A percentile compares a stretch with the other conserved stretches of the same genome.
phyloP scores from a whole-genome alignment of 2,797 vertebrate genomes.

The Sebastes goodei region DNA sequence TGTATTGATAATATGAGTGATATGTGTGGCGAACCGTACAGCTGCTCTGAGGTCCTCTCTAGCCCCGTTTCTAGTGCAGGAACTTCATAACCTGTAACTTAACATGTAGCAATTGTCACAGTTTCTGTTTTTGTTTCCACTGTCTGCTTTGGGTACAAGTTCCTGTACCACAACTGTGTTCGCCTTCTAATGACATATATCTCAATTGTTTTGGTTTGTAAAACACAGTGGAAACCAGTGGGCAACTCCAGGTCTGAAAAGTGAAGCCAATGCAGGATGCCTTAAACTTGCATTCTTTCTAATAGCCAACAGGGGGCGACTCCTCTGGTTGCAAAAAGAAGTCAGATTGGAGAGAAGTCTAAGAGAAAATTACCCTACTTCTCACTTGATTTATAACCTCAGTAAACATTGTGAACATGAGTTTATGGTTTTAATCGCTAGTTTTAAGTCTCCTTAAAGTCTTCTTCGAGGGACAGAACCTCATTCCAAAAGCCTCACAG shows the following conservation, averaged over 20 bases:
- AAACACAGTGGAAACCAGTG: not conserved
- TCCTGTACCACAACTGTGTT: not conserved
- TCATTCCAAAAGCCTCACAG: not conserved
- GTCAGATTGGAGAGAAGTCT: too few species aligned
- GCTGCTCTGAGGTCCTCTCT: not conserved
- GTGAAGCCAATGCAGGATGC: too few species aligned
- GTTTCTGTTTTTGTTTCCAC: not conserved
- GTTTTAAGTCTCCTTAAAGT: too few species aligned
- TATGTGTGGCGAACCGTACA: not conserved
- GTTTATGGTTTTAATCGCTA: too few species aligned
- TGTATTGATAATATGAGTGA: conserved; percentile 1
- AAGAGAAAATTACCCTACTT: rapidly evolving
- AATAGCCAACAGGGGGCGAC: too few species aligned
- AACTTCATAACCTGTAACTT: not conserved
- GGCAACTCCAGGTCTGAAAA: too few species aligned
- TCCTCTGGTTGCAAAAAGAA: too few species aligned
- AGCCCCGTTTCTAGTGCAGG: not conserved
- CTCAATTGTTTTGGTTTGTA: not conserved
- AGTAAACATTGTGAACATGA: too few species aligned
- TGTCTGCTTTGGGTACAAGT: not conserved
- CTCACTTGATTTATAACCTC: too few species aligned
- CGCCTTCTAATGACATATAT: not conserved
- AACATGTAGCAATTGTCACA: not conserved
- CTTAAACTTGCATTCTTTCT: too few species aligned
- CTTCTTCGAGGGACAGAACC: too few species aligned